These are phyloP conservation scores for Neofelis nebulosa DNA, from an alignment of 2,113 vertebrate species.

Conservation along the genomic window DNA sequence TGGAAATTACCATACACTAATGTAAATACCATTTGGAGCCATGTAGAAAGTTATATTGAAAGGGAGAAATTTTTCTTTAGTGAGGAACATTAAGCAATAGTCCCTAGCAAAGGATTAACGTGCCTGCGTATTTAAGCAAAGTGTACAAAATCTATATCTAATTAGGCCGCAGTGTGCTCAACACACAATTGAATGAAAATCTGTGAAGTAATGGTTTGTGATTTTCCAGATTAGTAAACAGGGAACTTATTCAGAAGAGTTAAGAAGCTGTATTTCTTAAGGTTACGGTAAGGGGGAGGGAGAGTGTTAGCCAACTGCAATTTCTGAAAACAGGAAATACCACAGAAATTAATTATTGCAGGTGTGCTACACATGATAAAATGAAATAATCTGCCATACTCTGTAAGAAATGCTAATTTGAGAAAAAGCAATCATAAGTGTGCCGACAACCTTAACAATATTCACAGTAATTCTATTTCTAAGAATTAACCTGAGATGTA, in stretches of 20 bases:
- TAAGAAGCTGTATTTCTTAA: background rate
- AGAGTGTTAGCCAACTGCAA: background rate
- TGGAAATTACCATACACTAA: background rate
- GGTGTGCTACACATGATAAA: background rate
- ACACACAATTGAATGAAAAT: background rate
- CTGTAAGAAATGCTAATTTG: constrained; percentile 32
- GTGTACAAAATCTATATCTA: background rate
- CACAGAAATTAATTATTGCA: background rate
- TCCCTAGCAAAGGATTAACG: background rate
- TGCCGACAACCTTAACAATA: background rate
- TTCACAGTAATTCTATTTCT: background rate
- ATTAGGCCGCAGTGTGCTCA: background rate
- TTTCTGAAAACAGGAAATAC: constrained; percentile 43
- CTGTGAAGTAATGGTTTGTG: background rate
- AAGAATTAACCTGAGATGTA: background rate
- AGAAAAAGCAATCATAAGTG: constrained; percentile 30
- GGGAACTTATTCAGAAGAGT: background rate
- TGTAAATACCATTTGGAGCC: background rate
- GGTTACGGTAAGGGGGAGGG: background rate
- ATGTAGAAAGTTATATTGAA: background rate
- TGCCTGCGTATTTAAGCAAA: background rate
- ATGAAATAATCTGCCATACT: background rate
- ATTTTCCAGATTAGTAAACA: constrained; percentile 6
- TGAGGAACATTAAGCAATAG: background rate
- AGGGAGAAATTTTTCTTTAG: background rate